Evolutionary conservation across 2,888 invertebrate species (phyloP).

Genomic region (Oxytorus armatus): DNA sequence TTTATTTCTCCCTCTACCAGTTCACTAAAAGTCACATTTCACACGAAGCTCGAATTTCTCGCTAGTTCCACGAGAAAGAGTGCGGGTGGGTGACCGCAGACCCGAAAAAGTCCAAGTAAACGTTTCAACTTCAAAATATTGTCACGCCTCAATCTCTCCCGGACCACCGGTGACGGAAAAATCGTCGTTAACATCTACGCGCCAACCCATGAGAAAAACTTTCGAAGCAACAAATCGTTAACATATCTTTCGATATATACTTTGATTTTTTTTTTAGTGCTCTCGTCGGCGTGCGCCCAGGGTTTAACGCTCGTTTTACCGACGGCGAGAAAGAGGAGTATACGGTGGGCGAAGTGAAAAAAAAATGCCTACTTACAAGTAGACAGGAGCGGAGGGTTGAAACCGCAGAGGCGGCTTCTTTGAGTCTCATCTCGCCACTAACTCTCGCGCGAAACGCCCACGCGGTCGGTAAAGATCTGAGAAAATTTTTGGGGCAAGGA

Average conservation of each 20-base stretch:
- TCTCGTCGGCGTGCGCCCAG: conserved; percentile 65
- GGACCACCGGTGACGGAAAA: conserved; percentile 50
- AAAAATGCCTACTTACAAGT: conserved; percentile 46
- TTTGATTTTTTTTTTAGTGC: conserved; percentile 54
- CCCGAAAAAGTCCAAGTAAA: conserved; percentile 12
- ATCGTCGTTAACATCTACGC: conserved; percentile 33
- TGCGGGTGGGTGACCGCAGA: background rate
- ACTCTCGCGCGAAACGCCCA: conserved; percentile 48
- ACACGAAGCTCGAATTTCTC: conserved; percentile 62
- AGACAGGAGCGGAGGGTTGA: conserved; percentile 25
- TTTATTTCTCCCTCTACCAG: too few species aligned
- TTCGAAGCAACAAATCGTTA: background rate
- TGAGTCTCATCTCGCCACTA: conserved; percentile 59
- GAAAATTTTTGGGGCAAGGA: conserved; percentile 75
- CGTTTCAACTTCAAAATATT: conserved; percentile 49
- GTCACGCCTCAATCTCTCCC: conserved; percentile 42
- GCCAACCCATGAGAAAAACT: conserved; percentile 1
- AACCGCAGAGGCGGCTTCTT: conserved; percentile 60
- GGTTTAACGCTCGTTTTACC: conserved; percentile 66
- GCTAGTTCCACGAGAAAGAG: conserved; percentile 38
- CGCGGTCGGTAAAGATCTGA: conserved; percentile 78
- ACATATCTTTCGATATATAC: background rate
- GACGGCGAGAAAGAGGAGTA: conserved; percentile 34
- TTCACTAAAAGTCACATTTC: conserved; percentile 43
- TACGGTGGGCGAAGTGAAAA: conserved; percentile 16